Evolutionary conservation across 2,113 vertebrate species (phyloP).

Genomic region (Saguinus midas): DNA sequence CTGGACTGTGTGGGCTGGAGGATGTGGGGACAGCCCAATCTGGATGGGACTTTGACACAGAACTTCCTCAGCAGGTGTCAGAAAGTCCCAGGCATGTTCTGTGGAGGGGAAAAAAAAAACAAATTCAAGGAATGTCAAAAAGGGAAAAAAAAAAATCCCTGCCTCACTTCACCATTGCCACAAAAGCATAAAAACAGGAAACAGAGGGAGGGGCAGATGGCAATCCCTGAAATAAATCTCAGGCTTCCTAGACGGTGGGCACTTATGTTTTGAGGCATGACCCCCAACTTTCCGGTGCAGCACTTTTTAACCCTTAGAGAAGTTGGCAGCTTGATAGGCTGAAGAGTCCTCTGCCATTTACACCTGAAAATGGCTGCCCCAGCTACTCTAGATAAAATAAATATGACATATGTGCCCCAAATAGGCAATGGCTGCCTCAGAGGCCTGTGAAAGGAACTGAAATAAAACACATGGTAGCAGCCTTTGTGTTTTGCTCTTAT

Average conservation of each 20-base stretch:
- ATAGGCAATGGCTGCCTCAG: slow-evolving; percentile 42
- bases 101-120: slow-evolving; percentile 61
- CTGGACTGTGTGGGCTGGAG: slow-evolving; percentile 53
- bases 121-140: slow-evolving; percentile 42
- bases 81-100: slow-evolving; percentile 55
- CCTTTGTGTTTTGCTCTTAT: slow-evolving; percentile 78
- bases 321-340: slow-evolving; percentile 63
- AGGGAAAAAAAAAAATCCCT: not conserved
- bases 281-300: not conserved
- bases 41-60: slow-evolving; percentile 68
- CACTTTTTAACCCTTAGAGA: slow-evolving; percentile 36
- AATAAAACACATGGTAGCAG: slow-evolving; percentile 77
- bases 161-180: not conserved
- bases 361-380: slow-evolving; percentile 74
- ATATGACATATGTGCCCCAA: slow-evolving; percentile 41
- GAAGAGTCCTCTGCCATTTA: slow-evolving; percentile 64
- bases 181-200: not conserved
- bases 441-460: slow-evolving; percentile 62
- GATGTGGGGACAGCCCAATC: slow-evolving; percentile 45
- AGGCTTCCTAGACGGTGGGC: not conserved
- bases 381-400: slow-evolving; percentile 77
- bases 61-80: slow-evolving; percentile 49
- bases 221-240: slow-evolving; percentile 45
- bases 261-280: not conserved
- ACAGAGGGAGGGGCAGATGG: not conserved